phyloP scores from a whole-genome alignment of 2,797 vertebrate species.

The Hoplostethus mediterraneus region DNA sequence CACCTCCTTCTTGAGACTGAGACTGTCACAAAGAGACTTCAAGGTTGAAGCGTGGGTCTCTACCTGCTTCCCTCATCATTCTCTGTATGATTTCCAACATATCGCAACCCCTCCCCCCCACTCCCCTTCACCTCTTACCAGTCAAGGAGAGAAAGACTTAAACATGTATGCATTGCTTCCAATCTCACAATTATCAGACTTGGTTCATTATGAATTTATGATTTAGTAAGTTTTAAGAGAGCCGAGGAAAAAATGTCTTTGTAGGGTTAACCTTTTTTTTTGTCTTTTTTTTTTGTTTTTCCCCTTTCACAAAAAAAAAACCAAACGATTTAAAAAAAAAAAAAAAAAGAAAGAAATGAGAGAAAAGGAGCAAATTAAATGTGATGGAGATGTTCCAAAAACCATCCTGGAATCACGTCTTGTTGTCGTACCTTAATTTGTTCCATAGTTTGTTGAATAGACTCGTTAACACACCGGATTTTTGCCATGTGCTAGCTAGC shows the following conservation, averaged over 20 bases:
- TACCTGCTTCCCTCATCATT: slow-evolving; percentile 19
- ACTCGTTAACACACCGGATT: slow-evolving; percentile 50
- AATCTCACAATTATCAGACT: slow-evolving; percentile 66
- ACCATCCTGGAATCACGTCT: slow-evolving; percentile 58
- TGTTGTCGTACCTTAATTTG: slow-evolving; percentile 55
- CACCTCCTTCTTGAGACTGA: slow-evolving; percentile 45
- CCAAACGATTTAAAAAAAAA: slow-evolving; percentile 52
- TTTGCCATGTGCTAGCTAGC: slow-evolving; percentile 44
- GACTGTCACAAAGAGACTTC: slow-evolving; percentile 60
- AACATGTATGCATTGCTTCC: slow-evolving; percentile 76
- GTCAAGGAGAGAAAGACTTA: slow-evolving; percentile 69
- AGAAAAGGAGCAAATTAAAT: slow-evolving; percentile 80
- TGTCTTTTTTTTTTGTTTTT: slow-evolving; percentile 57
- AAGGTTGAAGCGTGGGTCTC: slow-evolving; percentile 29
- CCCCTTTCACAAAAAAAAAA: slow-evolving; percentile 77
- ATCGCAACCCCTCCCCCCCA: slow-evolving; percentile 44
- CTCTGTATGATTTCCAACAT: slow-evolving; percentile 60
- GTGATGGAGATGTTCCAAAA: slow-evolving; percentile 75
- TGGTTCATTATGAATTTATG: slow-evolving; percentile 58
- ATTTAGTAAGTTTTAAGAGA: slow-evolving; percentile 73
- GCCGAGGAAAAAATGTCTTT: slow-evolving; percentile 65
- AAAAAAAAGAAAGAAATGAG: slow-evolving; percentile 33
- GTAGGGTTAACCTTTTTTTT: slow-evolving; percentile 77
- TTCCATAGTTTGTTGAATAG: slow-evolving; percentile 44
- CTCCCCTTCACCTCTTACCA: slow-evolving; percentile 38